Evolutionary conservation across 2,797 vertebrate genomes (phyloP), one percentile per base, ranked within the genome.

Genomic region (Helarctos malayanus): DNA sequence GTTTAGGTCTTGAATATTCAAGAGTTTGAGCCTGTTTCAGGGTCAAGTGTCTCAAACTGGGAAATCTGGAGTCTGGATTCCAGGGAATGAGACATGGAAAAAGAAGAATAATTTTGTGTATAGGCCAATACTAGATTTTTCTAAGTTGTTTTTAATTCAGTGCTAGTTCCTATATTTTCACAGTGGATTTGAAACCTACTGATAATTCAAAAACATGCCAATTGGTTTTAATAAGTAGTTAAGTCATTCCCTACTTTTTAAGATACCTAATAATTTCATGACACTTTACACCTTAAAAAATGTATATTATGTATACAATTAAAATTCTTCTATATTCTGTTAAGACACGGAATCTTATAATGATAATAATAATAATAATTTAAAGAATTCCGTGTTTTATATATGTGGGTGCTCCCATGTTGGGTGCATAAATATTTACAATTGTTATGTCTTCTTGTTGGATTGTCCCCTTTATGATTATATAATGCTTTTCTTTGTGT

Each of bases 171-270:
- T 81, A 79, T 68, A 82, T 59, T 80, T 90, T 61, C 21, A 75
- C 3, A 29, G 21, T 5, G 5, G 7, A 90, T 76, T 93, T 76
- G 41, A 83, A 71, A 59, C 35, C 2, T 14, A 85, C 38, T 69
- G 54, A 85, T 65, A 32, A 93, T 87, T 97, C 5, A 73, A 90
- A 87, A 90, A 18, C 10, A 93, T 87, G 54, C 3, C 29, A 47
- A 49, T 29, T 81, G 25, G 4, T 86, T 86, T 90, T 38, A 75
- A 61, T n/a, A 52, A 93, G 19, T 56, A 82, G 9, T 76, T 80
- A 38, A 56, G 16, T 57, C 4, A 80, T 57, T 73, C 35, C 89
- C 11, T 92, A 16, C 14, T 32, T 76, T 93, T 65, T 90, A 82
- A 47, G 10, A 82, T 82, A 82, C 38, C 16, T 73, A 79, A 83